Conservation (phyloP, 2,888 invertebrate genomes). For the Reticulitermes lucifugus region DNA sequence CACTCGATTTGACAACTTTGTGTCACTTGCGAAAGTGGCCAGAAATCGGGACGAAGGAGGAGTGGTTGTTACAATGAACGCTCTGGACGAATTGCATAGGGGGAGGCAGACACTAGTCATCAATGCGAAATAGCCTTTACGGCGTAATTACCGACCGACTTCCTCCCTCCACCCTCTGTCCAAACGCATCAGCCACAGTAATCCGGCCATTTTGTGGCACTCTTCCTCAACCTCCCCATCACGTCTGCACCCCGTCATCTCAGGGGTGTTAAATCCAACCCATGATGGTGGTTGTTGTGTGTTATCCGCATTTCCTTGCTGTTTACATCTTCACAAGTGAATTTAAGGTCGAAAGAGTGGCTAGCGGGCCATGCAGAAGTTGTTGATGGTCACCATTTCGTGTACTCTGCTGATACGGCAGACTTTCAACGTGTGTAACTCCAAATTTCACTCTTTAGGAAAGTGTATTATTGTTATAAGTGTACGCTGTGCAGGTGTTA, state of each 20-base stretch:
- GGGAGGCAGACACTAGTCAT: slow-evolving; percentile 7
- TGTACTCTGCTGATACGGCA: no score
- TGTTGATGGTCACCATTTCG: no score
- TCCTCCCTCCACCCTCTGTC: background rate
- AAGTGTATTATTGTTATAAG: no score
- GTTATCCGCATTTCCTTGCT: background rate
- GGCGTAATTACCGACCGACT: slow-evolving; percentile 23
- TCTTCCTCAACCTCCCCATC: slow-evolving; percentile 27
- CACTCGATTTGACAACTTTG: slow-evolving; percentile 45
- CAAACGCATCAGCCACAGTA: slow-evolving; percentile 28
- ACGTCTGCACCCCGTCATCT: slow-evolving; percentile 21
- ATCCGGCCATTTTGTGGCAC: slow-evolving; percentile 45
- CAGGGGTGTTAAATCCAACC: slow-evolving; percentile 35
- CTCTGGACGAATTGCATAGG: background rate
- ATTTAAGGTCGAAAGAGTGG: background rate
- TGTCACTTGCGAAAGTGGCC: background rate
- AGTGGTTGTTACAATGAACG: background rate
- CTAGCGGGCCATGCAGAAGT: no score
- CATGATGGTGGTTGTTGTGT: background rate
- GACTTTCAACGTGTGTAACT: no score
- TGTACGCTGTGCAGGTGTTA: no score
- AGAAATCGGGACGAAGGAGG: background rate
- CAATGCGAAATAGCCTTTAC: slow-evolving; percentile 40
- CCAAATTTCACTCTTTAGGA: no score
- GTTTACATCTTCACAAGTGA: background rate